Percentiles rank a stretch among this genome's conserved stretches.
Evolutionary conservation across 2,888 invertebrate genomes (phyloP).

Genomic region (Mechanitis mazaeus): DNA sequence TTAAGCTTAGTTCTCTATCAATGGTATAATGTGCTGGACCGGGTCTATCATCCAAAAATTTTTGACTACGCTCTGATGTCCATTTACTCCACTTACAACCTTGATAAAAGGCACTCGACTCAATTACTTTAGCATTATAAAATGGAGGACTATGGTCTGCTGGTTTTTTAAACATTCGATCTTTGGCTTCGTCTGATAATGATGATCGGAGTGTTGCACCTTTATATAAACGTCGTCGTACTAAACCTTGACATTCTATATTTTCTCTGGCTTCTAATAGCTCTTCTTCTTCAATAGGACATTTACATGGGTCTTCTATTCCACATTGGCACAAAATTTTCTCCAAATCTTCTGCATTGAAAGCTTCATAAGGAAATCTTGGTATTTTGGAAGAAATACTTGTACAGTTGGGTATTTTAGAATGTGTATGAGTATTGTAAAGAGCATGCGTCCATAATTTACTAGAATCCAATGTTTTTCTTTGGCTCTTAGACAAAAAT

Average conservation of each 20-base stretch:
- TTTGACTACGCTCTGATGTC: constrained; percentile 40
- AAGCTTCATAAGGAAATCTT: constrained; percentile 55
- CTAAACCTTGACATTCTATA: constrained; percentile 46
- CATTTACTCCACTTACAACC: constrained; percentile 67
- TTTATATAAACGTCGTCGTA: constrained; percentile 45
- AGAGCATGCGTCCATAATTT: constrained; percentile 53
- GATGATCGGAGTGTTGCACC: constrained; percentile 41
- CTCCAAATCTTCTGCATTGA: constrained; percentile 50
- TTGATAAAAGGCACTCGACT: constrained; percentile 51
- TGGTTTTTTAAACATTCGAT: constrained; percentile 39
- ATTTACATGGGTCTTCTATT: constrained; percentile 46
- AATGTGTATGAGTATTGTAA: constrained; percentile 36
- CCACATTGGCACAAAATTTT: constrained; percentile 55
- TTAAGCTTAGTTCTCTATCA: constrained; percentile 33
- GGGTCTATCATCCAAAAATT: constrained; percentile 37
- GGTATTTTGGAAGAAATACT: constrained; percentile 50
- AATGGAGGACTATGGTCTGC: constrained; percentile 46
- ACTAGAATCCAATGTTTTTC: constrained; percentile 34
- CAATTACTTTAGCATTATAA: constrained; percentile 48
- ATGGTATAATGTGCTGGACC: constrained; percentile 56
- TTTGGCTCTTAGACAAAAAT: constrained; percentile 49
- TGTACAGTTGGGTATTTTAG: constrained; percentile 50
- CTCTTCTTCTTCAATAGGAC: constrained; percentile 37
- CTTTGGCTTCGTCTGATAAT: constrained; percentile 35
- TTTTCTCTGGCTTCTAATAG: constrained; percentile 27